Base-by-base conservation (phyloP, 1,140 invertebrate genomes). In the Campoletis sonorensis region DNA sequence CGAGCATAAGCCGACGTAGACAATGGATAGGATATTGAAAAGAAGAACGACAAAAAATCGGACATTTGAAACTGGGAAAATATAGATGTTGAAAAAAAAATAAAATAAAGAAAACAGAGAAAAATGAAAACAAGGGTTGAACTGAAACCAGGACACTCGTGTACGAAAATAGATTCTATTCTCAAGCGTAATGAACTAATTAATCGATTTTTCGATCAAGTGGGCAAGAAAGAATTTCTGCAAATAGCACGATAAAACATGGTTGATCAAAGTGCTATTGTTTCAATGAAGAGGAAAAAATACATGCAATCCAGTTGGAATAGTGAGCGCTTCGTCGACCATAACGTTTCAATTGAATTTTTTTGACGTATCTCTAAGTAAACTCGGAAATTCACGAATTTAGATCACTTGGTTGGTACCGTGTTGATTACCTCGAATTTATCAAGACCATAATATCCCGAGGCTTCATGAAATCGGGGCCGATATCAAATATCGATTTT, bases 111-210 rank as follows among this genome's bases (percentile, higher is more conserved):
- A 64, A 64, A 64, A 64, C 11, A 67, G 18, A 67, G 10, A 13
- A 58, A 58, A 58, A 21, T 13, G 11, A 67, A 15, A 27, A 67
- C 21, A 27, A 67, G 13, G 4, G 1, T 23, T 3, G 61, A 27
- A 8, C 3, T 4, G 21, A 67, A 67, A 67, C 61, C 30, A 71
- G 68, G 68, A 10, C 68, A 71, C 18, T 71, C 30, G 68, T 33
- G 68, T 40, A 71, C 68, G 13, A 71, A 71, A 71, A 71, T 71
- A 71, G 68, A 71, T 21, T 73, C 40, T 49, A 73, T 49, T 73
- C 71, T 49, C 40, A 23, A 73, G 40, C 37, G 71, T 73, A 73
- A 73, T 73, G 37, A 49, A 73, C 37, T 73, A 37, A 73, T 73
- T 73, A 49, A 73, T 73, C 71, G 71, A 73, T 73, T 73, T 71